These are phyloP conservation scores for Chelmon rostratus DNA, from an alignment of 2,797 vertebrate species.

Conservation along the genomic window DNA sequence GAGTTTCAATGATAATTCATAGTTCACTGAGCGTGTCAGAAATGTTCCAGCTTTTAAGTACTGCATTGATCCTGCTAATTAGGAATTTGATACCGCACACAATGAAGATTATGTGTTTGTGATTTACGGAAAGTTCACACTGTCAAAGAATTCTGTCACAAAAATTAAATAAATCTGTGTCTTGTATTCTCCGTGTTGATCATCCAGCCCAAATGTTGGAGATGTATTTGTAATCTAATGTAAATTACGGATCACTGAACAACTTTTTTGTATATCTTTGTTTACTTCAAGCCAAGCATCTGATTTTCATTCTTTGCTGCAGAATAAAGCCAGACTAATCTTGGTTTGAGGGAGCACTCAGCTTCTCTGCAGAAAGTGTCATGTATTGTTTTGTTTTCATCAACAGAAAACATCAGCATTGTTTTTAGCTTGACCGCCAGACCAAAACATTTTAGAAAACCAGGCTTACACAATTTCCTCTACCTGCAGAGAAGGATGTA, in stretches of 20 bases:
- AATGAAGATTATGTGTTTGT: neutral
- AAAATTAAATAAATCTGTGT: neutral
- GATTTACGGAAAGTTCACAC: neutral
- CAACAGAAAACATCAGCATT: neutral
- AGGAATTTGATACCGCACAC: neutral
- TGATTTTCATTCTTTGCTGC: neutral
- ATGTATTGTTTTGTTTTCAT: neutral
- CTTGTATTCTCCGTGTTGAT: neutral
- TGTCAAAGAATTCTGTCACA: neutral
- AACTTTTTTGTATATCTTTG: neutral
- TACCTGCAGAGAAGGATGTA: neutral
- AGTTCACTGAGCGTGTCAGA: neutral
- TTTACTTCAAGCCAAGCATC: neutral
- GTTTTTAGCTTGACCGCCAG: neutral
- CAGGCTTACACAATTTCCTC: neutral
- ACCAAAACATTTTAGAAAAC: neutral
- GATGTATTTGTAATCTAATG: neutral
- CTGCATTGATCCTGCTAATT: constrained; percentile 19
- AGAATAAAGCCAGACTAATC: neutral
- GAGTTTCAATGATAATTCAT: constrained; percentile 12
- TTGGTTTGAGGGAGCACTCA: neutral
- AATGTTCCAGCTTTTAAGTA: neutral
- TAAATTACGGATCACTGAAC: neutral
- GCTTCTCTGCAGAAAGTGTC: neutral
- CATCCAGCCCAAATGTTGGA: neutral